A percentile compares a stretch with the other conserved stretches of the same genome.
Conservation (phyloP, 2,113 vertebrate species). For the Oncorhynchus masou region DNA sequence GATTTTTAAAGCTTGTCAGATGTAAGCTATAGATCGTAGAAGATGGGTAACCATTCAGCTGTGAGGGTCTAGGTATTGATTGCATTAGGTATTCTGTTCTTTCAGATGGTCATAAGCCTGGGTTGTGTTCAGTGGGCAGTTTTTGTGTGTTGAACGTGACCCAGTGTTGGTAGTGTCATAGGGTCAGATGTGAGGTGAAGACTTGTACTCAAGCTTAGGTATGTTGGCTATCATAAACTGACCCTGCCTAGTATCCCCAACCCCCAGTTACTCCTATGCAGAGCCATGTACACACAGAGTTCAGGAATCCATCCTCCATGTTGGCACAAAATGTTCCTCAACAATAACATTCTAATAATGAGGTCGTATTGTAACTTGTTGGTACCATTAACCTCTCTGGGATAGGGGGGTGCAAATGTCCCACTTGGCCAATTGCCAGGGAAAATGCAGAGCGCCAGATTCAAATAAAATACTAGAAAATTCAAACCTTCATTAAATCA, state of each 20-base stretch:
- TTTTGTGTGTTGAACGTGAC: background rate
- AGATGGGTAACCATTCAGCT: background rate
- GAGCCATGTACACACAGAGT: background rate
- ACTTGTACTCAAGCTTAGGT: background rate
- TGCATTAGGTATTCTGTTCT: background rate
- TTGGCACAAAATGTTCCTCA: background rate
- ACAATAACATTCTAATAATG: background rate
- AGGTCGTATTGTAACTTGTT: background rate
- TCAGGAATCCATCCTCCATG: background rate
- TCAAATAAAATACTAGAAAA: too few species aligned
- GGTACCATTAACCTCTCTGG: background rate
- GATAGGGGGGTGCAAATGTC: too few species aligned
- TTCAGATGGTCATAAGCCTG: background rate
- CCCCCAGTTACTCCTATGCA: background rate
- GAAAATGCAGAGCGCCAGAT: too few species aligned
- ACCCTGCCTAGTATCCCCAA: background rate
- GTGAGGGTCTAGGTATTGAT: background rate
- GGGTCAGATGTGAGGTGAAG: too few species aligned
- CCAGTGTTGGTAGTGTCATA: too few species aligned
- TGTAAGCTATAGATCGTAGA: background rate
- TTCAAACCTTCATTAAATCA: too few species aligned
- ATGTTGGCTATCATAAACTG: background rate
- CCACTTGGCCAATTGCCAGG: too few species aligned
- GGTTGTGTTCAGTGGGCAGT: background rate
- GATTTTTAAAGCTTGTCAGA: background rate